phyloP scores from a whole-genome alignment of 2,888 invertebrate species.

The Lithophane leautieri region DNA sequence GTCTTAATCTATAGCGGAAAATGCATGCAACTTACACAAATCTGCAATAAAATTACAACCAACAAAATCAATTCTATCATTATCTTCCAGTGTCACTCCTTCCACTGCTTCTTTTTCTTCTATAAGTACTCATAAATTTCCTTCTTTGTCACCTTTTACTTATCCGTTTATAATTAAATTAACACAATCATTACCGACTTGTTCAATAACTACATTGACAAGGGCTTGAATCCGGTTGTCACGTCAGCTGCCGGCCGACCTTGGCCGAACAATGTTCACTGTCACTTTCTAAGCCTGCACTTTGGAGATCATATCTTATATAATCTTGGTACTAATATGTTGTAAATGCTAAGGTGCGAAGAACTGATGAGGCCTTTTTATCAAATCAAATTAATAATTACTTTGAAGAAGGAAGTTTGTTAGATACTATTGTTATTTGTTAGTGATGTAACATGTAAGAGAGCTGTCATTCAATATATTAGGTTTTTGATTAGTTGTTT shows the following conservation, averaged over 20 bases:
- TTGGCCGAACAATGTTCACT: slow-evolving; percentile 65
- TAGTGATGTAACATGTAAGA: slow-evolving; percentile 22
- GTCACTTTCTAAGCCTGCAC: slow-evolving; percentile 69
- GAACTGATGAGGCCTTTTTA: slow-evolving; percentile 35
- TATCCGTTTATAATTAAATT: slow-evolving; percentile 32
- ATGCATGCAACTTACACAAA: not conserved
- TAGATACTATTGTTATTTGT: slow-evolving; percentile 8
- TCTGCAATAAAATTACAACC: not conserved
- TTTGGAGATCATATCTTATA: slow-evolving; percentile 52
- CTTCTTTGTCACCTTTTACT: not conserved
- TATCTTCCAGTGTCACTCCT: not conserved
- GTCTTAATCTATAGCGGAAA: slow-evolving; percentile 1
- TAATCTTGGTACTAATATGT: slow-evolving; percentile 39
- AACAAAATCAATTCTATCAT: not conserved
- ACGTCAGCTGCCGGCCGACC: slow-evolving; percentile 64
- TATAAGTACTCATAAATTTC: not conserved
- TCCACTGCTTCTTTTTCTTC: not conserved
- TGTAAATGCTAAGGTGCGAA: slow-evolving; percentile 37
- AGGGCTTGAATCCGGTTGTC: slow-evolving; percentile 68
- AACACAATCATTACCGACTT: slow-evolving; percentile 34
- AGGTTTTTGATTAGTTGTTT: slow-evolving; percentile 6
- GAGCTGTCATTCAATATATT: slow-evolving; percentile 14
- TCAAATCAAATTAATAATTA: slow-evolving; percentile 34
- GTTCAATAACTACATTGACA: slow-evolving; percentile 44
- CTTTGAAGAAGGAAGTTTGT: slow-evolving; percentile 8